Conservation (phyloP, 2,113 vertebrate genomes). For the Alouatta palliata region DNA sequence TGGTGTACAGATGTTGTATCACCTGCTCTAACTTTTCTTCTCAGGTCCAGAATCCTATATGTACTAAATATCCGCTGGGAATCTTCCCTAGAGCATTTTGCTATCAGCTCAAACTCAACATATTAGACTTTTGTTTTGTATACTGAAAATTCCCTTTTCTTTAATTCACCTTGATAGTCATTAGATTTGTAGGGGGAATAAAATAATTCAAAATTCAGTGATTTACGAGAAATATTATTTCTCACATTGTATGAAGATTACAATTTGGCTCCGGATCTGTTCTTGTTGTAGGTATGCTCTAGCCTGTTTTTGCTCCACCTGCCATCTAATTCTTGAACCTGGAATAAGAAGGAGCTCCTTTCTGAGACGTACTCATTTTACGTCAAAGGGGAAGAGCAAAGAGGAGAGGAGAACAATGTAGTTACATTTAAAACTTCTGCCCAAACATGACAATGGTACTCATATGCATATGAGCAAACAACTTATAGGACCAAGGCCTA, state of each 20-base stretch:
- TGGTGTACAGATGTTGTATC: background rate
- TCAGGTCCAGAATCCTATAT: background rate
- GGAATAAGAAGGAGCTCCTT: background rate
- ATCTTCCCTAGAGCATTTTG: background rate
- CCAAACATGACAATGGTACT: background rate
- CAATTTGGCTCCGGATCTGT: fast-evolving
- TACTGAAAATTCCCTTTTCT: background rate
- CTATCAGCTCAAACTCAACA: background rate
- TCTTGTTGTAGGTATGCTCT: background rate
- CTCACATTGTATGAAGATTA: background rate
- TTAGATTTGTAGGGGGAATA: background rate
- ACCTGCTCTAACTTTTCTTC: background rate
- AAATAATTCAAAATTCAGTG: background rate
- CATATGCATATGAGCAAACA: background rate
- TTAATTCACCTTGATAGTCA: background rate
- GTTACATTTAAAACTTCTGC: background rate
- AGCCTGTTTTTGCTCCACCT: background rate
- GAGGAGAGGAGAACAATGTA: background rate
- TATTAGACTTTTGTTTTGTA: background rate
- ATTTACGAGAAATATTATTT: background rate
- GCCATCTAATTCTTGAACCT: background rate
- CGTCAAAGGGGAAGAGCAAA: background rate
- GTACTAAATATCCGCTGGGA: background rate
- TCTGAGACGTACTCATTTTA: background rate
- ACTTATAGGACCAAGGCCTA: background rate